Conservation (phyloP, 2,888 invertebrate genomes). For the Poecilobothrus nobilitatus region DNA sequence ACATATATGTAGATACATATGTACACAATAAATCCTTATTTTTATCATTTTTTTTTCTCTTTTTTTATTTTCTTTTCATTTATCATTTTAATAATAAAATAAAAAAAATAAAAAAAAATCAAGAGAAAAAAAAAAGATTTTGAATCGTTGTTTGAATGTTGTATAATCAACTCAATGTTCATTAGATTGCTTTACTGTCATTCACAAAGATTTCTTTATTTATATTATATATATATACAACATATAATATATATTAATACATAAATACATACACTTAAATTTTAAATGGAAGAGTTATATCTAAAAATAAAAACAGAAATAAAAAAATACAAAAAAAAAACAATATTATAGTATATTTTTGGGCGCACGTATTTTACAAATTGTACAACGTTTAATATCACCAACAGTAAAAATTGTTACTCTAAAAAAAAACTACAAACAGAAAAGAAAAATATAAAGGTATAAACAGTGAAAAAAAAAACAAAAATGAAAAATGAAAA, state of each 20-base stretch:
- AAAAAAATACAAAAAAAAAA: no score
- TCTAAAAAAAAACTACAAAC: background rate
- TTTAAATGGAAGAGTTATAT: no score
- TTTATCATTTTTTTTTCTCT: background rate
- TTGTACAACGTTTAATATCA: background rate
- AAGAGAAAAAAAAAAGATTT: background rate
- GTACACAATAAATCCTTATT: background rate
- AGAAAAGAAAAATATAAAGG: no score
- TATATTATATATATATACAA: no score
- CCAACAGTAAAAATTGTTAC: slow-evolving; percentile 1
- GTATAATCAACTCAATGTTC: slow-evolving; percentile 6
- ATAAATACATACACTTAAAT: no score
- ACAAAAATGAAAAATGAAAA: background rate
- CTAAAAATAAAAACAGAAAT: no score
- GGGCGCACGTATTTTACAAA: slow-evolving; percentile 1
- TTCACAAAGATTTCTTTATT: background rate
- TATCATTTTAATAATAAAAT: slow-evolving; percentile 6
- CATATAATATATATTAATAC: no score
- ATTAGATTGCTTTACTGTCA: slow-evolving; percentile 6
- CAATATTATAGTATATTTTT: background rate
- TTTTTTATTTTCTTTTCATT: slow-evolving; percentile 1
- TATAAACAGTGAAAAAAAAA: background rate
- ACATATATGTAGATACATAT: background rate
- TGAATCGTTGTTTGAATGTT: background rate
- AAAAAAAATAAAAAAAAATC: background rate